A percentile compares a stretch with the other conserved stretches of the same genome.
phyloP scores from a whole-genome alignment of 2,113 vertebrate species.

The Ochotona curzoniae region DNA sequence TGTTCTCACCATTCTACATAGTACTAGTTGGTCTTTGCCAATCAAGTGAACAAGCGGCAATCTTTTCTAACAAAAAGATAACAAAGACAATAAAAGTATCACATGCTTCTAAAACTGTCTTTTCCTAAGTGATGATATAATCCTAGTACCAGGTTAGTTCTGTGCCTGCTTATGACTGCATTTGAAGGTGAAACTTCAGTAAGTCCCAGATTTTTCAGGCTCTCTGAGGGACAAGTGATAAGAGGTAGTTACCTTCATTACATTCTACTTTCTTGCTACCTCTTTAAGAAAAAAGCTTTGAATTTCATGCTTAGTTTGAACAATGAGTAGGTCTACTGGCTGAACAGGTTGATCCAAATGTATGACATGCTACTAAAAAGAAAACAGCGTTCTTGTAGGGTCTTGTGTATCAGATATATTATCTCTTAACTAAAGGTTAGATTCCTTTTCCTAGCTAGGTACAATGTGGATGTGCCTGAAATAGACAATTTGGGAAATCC shows the following conservation, averaged over 20 bases:
- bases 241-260: not conserved
- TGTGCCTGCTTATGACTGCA: not conserved
- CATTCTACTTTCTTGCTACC: not conserved
- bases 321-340: not conserved
- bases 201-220: not conserved
- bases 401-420: not conserved
- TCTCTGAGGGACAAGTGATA: not conserved
- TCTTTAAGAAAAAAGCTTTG: not conserved
- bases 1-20: not conserved
- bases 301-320: conserved; percentile 8
- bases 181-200: not conserved
- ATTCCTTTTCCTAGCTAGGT: not conserved
- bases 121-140: not conserved
- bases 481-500: not conserved
- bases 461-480: not conserved
- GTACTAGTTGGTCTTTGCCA: not conserved
- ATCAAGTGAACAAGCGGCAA: not conserved
- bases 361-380: not conserved
- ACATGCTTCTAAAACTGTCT: not conserved
- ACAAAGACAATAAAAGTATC: not conserved
- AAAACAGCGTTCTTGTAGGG: not conserved
- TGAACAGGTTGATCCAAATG: not conserved
- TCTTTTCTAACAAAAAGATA: not conserved
- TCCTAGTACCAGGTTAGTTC: not conserved
- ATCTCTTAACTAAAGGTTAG: not conserved